Base-by-base conservation (phyloP, 2,797 vertebrate genomes). In the Arctocebus calabarensis region DNA sequence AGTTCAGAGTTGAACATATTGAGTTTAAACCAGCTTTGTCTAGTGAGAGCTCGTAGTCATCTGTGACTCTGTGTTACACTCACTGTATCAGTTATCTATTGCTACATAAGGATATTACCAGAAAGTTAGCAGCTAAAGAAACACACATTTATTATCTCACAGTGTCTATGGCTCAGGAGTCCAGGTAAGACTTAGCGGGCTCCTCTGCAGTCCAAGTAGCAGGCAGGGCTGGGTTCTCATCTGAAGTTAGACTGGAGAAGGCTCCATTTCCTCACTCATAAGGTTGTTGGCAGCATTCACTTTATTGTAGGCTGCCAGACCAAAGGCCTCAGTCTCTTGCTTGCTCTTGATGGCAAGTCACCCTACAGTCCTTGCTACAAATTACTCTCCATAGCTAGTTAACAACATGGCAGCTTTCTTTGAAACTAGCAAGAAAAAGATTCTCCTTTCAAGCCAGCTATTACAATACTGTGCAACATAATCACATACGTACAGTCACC, bases 91-190 rank as follows among this genome's bases (percentile, higher is more conserved):
- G 40, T 71, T 92, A 81, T 32, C 55, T 70, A 52, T 61, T 92
- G 25, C 43, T 90, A 92, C 22, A 27, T 55, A 73, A 84, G 22
- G 61, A 59, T 14, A 66, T 48, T 20, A 25, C 45, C 71, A 93
- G 73, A 91, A 78, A 85, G 17, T 78, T 57, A 90, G 64, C 52
- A 73, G 19, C 20, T 78, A 82, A 91, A 91, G 90, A 59, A 93
- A 77, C 14, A 32, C 20, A 66, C 6, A 61, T 61, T 88, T 91
- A 82, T 78, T 87, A 90, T n/a, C 23, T 87, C 48, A 59, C 22
- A 48, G 27, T 73, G 70, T 91, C 88, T 83, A 11, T 68, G 37
- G 64, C 40, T 89, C 27, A 64, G 43, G n/a, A 68, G 40, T 45
- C 70, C 89, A 70, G 3, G 43, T 32, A 20, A 66, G 48, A 55